Conservation (phyloP, 2,113 vertebrate species). For the Poeciliopsis retropinna region DNA sequence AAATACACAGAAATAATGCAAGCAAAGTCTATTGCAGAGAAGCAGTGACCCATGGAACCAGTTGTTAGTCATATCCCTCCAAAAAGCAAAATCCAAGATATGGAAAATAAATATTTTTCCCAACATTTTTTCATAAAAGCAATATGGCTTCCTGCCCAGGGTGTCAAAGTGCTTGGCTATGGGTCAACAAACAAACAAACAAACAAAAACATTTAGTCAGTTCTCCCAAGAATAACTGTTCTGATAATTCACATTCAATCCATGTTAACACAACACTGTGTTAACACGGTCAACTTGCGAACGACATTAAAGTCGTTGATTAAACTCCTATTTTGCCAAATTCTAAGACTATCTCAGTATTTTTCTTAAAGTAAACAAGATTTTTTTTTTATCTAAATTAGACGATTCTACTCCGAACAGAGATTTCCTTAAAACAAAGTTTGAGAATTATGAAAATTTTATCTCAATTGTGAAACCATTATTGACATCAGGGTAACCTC, state of each 20-base stretch:
- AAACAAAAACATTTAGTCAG: neutral
- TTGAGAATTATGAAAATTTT: neutral
- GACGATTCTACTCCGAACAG: neutral
- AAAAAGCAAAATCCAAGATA: no score
- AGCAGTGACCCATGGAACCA: neutral
- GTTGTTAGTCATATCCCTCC: neutral
- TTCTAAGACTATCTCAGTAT: no score
- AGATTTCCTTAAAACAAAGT: neutral
- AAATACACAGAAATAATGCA: neutral
- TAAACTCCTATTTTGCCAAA: neutral
- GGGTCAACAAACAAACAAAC: neutral
- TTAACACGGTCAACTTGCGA: no score
- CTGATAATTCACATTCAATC: neutral
- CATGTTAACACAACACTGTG: neutral
- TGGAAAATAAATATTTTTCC: neutral
- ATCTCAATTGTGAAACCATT: neutral
- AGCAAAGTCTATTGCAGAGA: neutral
- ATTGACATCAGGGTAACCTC: neutral
- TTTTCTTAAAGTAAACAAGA: no score
- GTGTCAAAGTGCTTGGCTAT: neutral
- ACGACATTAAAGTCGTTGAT: neutral
- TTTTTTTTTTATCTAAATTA: no score
- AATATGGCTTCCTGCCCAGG: neutral
- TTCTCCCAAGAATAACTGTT: neutral
- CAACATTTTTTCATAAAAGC: neutral